A percentile compares a stretch with the other conserved stretches of the same genome.
phyloP scores from a whole-genome alignment of 2,113 vertebrate genomes.

The Melanostigma gelatinosum region DNA sequence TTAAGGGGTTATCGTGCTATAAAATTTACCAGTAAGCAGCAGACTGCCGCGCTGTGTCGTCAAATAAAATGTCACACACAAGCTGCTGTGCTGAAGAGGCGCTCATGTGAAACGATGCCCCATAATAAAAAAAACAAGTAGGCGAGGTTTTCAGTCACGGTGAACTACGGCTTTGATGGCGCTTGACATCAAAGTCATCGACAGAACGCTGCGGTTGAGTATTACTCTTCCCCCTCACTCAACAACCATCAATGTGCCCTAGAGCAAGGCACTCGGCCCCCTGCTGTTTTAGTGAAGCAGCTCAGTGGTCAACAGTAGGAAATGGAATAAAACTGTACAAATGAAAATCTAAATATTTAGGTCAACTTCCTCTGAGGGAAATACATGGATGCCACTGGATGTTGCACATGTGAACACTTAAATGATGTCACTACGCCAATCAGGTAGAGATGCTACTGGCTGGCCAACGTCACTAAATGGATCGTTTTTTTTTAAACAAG shows the following conservation, averaged over 20 bases:
- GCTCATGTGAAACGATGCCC: slow-evolving; percentile 13
- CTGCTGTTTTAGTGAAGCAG: slow-evolving; percentile 36
- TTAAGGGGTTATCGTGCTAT: slow-evolving; percentile 54
- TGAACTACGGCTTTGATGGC: not conserved
- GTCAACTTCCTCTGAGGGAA: slow-evolving; percentile 6
- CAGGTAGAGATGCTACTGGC: too few species aligned
- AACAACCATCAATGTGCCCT: slow-evolving; percentile 39
- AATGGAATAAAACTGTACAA: not conserved
- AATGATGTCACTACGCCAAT: too few species aligned
- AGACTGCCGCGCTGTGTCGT: slow-evolving; percentile 22
- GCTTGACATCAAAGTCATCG: slow-evolving; percentile 32
- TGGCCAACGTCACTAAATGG: too few species aligned
- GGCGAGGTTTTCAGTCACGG: slow-evolving; percentile 9
- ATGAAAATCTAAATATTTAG: slow-evolving; percentile 33
- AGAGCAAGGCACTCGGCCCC: slow-evolving; percentile 49
- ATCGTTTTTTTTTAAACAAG: too few species aligned
- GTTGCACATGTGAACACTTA: not conserved
- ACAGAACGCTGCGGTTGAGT: slow-evolving; percentile 16
- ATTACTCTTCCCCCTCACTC: not conserved
- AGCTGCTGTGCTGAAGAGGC: slow-evolving; percentile 34
- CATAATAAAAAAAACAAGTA: slow-evolving; percentile 4
- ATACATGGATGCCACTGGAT: not conserved
- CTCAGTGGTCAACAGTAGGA: slow-evolving; percentile 13
- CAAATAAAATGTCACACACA: slow-evolving; percentile 33
- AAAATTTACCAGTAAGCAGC: slow-evolving; percentile 47